These are phyloP conservation scores for Lacerta bilineata DNA, from an alignment of 2,797 vertebrate genomes.

Conservation along the genomic window DNA sequence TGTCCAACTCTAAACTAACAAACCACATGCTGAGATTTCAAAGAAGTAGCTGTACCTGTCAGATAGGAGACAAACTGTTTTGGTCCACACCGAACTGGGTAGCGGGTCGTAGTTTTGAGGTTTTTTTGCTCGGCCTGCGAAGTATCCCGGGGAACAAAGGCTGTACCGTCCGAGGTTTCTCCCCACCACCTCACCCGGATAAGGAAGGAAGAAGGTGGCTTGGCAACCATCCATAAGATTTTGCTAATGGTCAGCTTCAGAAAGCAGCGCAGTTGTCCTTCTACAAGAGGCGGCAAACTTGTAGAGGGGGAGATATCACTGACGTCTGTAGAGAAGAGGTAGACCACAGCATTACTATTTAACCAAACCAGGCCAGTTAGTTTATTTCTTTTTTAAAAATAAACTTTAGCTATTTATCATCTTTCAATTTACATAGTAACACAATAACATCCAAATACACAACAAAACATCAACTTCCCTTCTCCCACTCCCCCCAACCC, in stretches of 20 bases:
- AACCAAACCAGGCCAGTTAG: not conserved
- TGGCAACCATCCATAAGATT: slow-evolving; percentile 86
- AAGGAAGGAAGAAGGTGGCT: slow-evolving; percentile 80
- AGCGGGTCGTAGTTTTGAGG: slow-evolving; percentile 86
- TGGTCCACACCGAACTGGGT: slow-evolving; percentile 90
- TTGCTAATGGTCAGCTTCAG: slow-evolving; percentile 87
- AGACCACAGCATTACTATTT: too few relatives aligned
- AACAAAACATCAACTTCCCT: not conserved
- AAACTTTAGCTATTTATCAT: not conserved
- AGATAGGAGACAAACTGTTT: slow-evolving; percentile 94
- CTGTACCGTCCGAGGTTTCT: slow-evolving; percentile 88
- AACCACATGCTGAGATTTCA: not conserved
- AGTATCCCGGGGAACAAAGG: slow-evolving; percentile 87
- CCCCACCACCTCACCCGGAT: slow-evolving; percentile 96
- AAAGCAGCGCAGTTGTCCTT: slow-evolving; percentile 91
- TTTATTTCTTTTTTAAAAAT: too few relatives aligned
- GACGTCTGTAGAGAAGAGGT: slow-evolving; percentile 75
- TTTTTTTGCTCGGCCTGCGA: slow-evolving; percentile 80
- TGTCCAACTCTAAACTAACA: too few relatives aligned
- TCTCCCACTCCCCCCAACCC: not conserved
- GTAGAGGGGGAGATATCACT: slow-evolving; percentile 86
- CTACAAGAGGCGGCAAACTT: slow-evolving; percentile 92
- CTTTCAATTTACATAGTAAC: not conserved
- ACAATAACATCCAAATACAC: too few relatives aligned
- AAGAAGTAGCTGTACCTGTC: slow-evolving; percentile 82